These are phyloP conservation scores for Psittacula echo DNA, from an alignment of 2,797 vertebrate genomes.

Conservation along the genomic window DNA sequence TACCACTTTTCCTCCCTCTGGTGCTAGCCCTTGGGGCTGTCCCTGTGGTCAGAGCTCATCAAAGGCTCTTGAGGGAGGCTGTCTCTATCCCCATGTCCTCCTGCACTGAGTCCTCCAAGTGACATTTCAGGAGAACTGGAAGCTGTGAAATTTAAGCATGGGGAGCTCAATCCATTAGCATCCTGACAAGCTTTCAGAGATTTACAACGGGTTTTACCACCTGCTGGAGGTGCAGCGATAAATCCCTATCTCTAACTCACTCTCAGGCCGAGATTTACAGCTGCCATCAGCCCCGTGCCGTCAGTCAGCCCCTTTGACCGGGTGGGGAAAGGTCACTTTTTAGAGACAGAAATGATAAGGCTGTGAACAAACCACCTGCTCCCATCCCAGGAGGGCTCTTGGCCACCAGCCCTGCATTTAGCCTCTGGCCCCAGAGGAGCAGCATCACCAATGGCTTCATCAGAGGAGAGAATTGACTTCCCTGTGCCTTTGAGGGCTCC, in stretches of 20 bases:
- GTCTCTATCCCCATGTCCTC: background rate
- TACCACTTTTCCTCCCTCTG: accelerated
- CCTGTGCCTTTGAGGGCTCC: background rate
- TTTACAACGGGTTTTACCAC: conserved; percentile 71
- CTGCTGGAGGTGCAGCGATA: conserved; percentile 60
- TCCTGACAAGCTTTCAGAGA: conserved; percentile 67
- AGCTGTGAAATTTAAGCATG: conserved; percentile 48
- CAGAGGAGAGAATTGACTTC: background rate
- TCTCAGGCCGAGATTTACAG: conserved; percentile 62
- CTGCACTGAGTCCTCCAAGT: conserved; percentile 21
- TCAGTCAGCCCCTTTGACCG: conserved; percentile 29
- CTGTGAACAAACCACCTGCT: background rate
- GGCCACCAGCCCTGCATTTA: background rate
- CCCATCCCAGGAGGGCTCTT: background rate
- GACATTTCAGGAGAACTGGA: conserved; percentile 41
- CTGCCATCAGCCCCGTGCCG: conserved; percentile 62
- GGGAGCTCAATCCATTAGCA: conserved; percentile 47
- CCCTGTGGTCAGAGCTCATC: background rate
- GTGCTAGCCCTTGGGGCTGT: accelerated
- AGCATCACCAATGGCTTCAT: background rate
- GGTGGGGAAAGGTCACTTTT: conserved; percentile 48
- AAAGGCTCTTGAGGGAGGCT: background rate
- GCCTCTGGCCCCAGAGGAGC: background rate
- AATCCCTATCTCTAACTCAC: conserved; percentile 58
- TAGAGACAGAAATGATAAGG: background rate